Evolutionary conservation across 2,888 invertebrate species (phyloP).

Genomic region (Folsomia candida): DNA sequence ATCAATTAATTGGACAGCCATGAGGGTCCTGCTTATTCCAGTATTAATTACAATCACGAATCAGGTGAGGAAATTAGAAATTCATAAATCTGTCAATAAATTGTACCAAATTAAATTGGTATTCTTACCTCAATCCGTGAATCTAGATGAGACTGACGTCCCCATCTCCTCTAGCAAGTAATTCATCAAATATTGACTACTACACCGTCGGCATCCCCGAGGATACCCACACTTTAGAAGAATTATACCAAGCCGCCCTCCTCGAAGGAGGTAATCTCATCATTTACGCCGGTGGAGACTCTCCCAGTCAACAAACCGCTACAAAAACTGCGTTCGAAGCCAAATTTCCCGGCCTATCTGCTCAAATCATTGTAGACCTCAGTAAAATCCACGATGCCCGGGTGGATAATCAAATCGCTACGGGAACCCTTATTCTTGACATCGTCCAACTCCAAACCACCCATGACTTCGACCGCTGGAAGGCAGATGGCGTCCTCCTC

Average conservation of each 20-base stretch:
- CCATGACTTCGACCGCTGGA: constrained; percentile 19
- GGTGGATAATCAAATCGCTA: constrained; percentile 12
- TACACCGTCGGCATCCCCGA: no score
- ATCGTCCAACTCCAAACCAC: constrained; percentile 15
- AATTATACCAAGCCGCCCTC: constrained; percentile 4
- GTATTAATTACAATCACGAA: no score
- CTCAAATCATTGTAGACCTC: no score
- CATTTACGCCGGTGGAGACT: constrained; percentile 18
- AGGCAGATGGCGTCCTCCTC: constrained; percentile 9
- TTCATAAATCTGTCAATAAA: no score
- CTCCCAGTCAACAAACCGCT: constrained; percentile 7
- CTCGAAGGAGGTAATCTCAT: constrained; percentile 8
- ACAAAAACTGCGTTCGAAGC: constrained; percentile 5
- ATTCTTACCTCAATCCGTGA: no score
- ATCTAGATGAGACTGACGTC: no score
- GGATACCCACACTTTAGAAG: background rate
- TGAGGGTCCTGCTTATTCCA: no score
- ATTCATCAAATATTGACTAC: no score
- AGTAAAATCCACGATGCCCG: constrained; percentile 15
- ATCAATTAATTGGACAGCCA: no score
- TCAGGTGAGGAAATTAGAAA: no score
- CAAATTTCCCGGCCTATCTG: constrained; percentile 7
- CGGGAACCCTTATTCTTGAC: constrained; percentile 12
- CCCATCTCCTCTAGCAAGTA: no score
- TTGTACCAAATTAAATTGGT: no score